phyloP scores from a whole-genome alignment of 1,140 invertebrate species.

The Rhopalosiphum padi region DNA sequence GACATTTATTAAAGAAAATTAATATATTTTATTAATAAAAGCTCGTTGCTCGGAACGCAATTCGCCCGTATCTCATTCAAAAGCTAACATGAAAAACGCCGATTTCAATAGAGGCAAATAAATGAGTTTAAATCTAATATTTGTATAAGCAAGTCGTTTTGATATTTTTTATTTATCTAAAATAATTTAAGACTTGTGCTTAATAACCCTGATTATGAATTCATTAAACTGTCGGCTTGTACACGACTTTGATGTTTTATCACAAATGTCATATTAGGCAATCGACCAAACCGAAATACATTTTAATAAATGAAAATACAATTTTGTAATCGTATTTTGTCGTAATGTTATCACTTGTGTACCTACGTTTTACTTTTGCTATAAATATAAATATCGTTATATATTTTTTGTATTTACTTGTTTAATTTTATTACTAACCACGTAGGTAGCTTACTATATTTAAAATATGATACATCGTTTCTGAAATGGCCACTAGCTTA shows the following conservation, averaged over 20 bases:
- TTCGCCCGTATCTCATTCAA: background rate
- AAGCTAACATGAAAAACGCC: background rate
- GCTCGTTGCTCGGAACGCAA: background rate
- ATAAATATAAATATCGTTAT: too few species aligned
- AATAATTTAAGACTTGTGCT: background rate
- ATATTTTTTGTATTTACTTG: too few species aligned
- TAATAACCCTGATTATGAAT: background rate
- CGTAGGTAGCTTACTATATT: too few species aligned
- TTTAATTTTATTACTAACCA: too few species aligned
- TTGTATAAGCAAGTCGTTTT: background rate
- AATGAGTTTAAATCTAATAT: background rate
- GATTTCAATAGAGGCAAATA: background rate
- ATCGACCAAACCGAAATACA: background rate
- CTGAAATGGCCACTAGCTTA: too few species aligned
- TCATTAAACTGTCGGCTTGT: background rate
- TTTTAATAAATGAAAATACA: background rate
- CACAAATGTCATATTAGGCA: background rate
- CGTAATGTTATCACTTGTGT: too few species aligned
- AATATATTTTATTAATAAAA: conserved; percentile 21
- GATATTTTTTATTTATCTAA: background rate
- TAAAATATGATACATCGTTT: too few species aligned
- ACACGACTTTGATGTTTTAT: background rate
- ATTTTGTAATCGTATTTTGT: background rate
- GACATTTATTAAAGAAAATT: conserved; percentile 14
- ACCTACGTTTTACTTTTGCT: too few species aligned